Evolutionary conservation across 2,797 vertebrate genomes (phyloP), one percentile per base, ranked within the genome.

Genomic region (Gallinago stenura): DNA sequence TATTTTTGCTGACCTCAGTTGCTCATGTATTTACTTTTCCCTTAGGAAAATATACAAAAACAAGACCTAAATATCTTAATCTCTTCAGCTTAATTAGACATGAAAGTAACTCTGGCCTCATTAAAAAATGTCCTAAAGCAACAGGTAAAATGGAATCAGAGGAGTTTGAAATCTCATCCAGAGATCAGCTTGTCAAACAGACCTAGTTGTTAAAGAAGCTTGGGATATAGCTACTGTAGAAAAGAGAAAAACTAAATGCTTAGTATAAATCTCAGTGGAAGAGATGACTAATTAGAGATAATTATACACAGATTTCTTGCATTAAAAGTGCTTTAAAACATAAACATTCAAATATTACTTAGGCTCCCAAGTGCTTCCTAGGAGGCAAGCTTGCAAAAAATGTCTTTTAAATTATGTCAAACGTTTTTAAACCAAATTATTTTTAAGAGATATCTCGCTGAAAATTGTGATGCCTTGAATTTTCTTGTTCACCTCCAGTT

Each of bases 241-340:
- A 39, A 77, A 78, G 75, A 81, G 68, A 54, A 94, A 92, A 93
- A 83, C 69, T 69, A 69, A 93, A 89, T 79, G 60, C 91, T 95
- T 88, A 87, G 87, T 94, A 96, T 78, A 91, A 94, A 92, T 94
- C 96, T 94, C 94, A 94, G 97, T 94, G 94, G 90, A 94, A 95
- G 94, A 94, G 91, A 93, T 96, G 89, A 94, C 78, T 91, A 96
- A 96, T 93, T 96, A 90, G 86, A 91, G 76, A 69, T 97, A 94
- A 96, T 96, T 96, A 96, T 91, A 97, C 89, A 81, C 87, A 92
- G 91, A 95, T 94, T 96, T 96, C 89, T 96, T 96, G 89, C 95
- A 95, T 96, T 96, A 96, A 95, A 97, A 96, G 79, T 92, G 84
- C 91, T 97, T 97, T 96, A 95, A 96, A 97, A 97, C 94, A 95